phyloP scores from a whole-genome alignment of 2,113 vertebrate genomes.

The Gadus macrocephalus region DNA sequence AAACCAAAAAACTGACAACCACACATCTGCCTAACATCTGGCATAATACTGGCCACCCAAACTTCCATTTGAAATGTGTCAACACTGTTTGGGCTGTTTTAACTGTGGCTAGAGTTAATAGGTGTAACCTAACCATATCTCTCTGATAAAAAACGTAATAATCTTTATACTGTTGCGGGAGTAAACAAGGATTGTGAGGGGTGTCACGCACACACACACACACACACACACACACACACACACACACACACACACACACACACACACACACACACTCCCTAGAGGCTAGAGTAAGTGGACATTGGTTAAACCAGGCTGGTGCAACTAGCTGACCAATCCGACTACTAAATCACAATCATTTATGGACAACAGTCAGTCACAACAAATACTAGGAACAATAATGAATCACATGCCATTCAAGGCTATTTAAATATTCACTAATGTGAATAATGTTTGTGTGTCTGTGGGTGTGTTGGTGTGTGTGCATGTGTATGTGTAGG shows the following conservation, averaged over 20 bases:
- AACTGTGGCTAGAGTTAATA: too few relatives aligned
- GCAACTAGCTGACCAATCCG: constrained; percentile 19
- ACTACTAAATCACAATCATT: constrained; percentile 25
- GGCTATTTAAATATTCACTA: constrained; percentile 17
- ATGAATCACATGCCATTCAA: constrained; percentile 34
- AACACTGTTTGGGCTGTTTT: too few relatives aligned
- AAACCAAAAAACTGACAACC: too few relatives aligned
- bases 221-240: background rate
- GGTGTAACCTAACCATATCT: too few relatives aligned
- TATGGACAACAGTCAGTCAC: background rate
- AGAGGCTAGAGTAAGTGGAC: too few relatives aligned
- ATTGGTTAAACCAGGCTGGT: background rate
- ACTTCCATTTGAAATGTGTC: too few relatives aligned
- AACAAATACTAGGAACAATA: constrained; percentile 16
- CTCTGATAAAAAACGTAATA: too few relatives aligned
- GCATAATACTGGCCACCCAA: too few relatives aligned
- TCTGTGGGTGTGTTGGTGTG: background rate
- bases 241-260: constrained; percentile 3
- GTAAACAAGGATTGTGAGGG: constrained; percentile 47
- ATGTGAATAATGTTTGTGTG: background rate
- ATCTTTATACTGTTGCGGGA: constrained; percentile 33
- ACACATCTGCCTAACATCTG: too few relatives aligned
- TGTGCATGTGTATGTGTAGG: background rate
- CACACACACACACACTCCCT: constrained; percentile 3
- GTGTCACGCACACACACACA: constrained; percentile 5